Conservation (phyloP, 2,888 invertebrate species). For the Drosophila stalkeri region DNA sequence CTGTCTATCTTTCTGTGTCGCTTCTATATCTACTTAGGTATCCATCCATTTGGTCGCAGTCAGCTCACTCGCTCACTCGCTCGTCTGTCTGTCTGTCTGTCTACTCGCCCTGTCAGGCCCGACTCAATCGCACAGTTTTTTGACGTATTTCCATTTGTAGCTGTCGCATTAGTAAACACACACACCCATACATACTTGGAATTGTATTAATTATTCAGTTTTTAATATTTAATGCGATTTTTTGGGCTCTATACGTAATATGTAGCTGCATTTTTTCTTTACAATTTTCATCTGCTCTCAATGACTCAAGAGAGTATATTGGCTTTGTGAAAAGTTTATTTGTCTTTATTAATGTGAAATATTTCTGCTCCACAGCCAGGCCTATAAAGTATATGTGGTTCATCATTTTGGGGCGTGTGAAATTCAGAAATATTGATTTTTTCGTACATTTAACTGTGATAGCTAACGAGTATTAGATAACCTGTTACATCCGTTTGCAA, state of each 20-base stretch:
- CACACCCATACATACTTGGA: neutral
- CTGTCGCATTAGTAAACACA: slow-evolving; percentile 22
- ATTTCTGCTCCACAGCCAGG: neutral
- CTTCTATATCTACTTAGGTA: slow-evolving; percentile 8
- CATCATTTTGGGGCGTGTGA: neutral
- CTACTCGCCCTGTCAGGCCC: slow-evolving; percentile 56
- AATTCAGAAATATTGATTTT: neutral
- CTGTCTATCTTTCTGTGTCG: slow-evolving; percentile 8
- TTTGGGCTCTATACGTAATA: neutral
- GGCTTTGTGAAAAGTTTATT: slow-evolving; percentile 10
- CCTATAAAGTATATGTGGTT: too few species aligned
- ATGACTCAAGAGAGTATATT: slow-evolving; percentile 39
- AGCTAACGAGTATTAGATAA: neutral
- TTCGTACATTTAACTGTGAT: neutral
- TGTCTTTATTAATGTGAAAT: neutral
- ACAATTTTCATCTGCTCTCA: neutral
- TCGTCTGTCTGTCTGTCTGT: too few species aligned
- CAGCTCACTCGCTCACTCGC: neutral
- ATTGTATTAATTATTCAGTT: slow-evolving; percentile 66
- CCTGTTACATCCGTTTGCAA: neutral
- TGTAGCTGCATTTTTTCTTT: neutral
- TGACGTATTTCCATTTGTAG: slow-evolving; percentile 67
- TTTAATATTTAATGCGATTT: slow-evolving; percentile 54
- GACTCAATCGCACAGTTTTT: slow-evolving; percentile 49
- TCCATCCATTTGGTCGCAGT: slow-evolving; percentile 24